Evolutionary conservation across 2,888 invertebrate species (phyloP).

Genomic region (Eristalis arbustorum): DNA sequence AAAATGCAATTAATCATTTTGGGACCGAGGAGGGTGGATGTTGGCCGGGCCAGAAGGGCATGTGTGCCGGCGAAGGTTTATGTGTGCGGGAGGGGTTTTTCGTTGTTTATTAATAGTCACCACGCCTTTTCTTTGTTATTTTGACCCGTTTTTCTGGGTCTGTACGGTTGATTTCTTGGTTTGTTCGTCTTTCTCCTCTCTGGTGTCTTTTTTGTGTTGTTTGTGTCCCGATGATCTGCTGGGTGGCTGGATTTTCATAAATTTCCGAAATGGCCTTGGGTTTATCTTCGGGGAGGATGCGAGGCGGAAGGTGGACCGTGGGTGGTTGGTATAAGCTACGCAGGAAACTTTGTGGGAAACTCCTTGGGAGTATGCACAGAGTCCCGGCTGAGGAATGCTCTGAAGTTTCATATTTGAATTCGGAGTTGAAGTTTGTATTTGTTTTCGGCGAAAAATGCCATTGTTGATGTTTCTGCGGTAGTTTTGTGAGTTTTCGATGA

Average conservation of each 20-base stretch:
- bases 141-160: slow-evolving; percentile 51
- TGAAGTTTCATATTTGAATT: background rate
- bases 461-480: background rate
- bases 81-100: slow-evolving; percentile 34
- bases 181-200: background rate
- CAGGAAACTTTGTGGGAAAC: background rate
- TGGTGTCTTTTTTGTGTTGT: slow-evolving; percentile 3
- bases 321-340: background rate
- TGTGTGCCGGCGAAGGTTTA: slow-evolving; percentile 1
- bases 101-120: slow-evolving; percentile 66
- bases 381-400: background rate
- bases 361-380: background rate
- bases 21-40: slow-evolving; percentile 15
- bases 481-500: no score
- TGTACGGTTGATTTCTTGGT: slow-evolving; percentile 5
- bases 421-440: background rate
- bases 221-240: slow-evolving; percentile 3
- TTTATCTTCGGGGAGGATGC: slow-evolving; percentile 3
- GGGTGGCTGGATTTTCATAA: slow-evolving; percentile 34
- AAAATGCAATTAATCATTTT: slow-evolving; percentile 69
- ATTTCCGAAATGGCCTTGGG: slow-evolving; percentile 17
- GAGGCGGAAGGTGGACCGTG: background rate
- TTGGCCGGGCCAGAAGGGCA: slow-evolving; percentile 11
- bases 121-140: slow-evolving; percentile 68
- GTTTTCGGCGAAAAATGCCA: background rate